phyloP scores from a whole-genome alignment of 2,113 vertebrate species.

The Notothenia coriiceps region DNA sequence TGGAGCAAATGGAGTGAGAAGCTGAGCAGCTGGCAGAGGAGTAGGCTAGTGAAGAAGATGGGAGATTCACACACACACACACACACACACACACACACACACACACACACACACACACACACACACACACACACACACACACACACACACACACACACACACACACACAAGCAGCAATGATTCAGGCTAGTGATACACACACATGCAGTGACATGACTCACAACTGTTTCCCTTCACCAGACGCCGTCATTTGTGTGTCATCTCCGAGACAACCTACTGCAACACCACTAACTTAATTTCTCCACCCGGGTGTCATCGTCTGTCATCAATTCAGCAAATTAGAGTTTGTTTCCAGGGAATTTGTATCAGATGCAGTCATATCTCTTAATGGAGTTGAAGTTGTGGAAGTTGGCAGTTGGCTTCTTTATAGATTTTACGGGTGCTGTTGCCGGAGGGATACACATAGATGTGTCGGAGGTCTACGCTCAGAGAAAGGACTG shows the following conservation, averaged over 20 bases:
- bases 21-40: slow-evolving; percentile 79
- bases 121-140: neutral
- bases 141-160: slow-evolving; percentile 24
- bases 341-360: slow-evolving; percentile 67
- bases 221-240: slow-evolving; percentile 65
- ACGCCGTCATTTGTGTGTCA: slow-evolving; percentile 72
- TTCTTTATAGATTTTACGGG: slow-evolving; percentile 47
- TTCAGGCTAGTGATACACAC: slow-evolving; percentile 42
- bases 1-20: slow-evolving; percentile 85
- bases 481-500: slow-evolving; percentile 16
- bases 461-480: slow-evolving; percentile 15
- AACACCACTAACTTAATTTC: slow-evolving; percentile 66
- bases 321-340: slow-evolving; percentile 73
- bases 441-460: slow-evolving; percentile 38
- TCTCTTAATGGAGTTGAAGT: slow-evolving; percentile 64
- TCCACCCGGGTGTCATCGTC: slow-evolving; percentile 62
- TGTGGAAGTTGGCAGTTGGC: slow-evolving; percentile 53
- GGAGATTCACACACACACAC: slow-evolving; percentile 36
- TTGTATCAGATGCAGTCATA: slow-evolving; percentile 56
- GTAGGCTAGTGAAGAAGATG: slow-evolving; percentile 64
- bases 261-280: slow-evolving; percentile 46
- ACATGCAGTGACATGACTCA: slow-evolving; percentile 63
- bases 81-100: no score
- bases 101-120: slow-evolving; percentile 22
- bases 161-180: slow-evolving; percentile 17